Percentiles rank a stretch among this genome's conserved stretches.
Conservation (phyloP, 2,797 vertebrate species). For the Ctenopoma kingsleyae region DNA sequence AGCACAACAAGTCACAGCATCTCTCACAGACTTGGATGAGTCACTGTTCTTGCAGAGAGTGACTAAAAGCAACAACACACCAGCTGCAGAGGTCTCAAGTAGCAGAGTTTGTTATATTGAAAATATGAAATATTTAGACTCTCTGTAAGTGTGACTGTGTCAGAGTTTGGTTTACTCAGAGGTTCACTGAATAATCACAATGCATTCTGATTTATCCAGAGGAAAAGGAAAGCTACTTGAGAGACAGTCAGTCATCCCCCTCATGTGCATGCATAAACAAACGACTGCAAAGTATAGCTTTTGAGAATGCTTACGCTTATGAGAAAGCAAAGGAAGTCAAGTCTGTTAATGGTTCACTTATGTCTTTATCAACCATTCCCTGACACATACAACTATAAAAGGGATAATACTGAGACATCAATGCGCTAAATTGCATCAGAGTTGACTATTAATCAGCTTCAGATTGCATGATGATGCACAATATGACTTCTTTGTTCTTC, state of each 20-base stretch:
- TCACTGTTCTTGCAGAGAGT: conserved; percentile 48
- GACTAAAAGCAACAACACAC: conserved; percentile 35
- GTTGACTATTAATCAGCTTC: neutral
- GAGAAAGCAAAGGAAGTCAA: conserved; percentile 1
- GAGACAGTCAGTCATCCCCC: neutral
- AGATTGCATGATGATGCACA: neutral
- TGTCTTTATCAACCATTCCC: neutral
- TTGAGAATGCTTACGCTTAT: neutral
- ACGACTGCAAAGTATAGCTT: conserved; percentile 1
- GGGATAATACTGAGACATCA: conserved; percentile 3
- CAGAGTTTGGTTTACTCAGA: conserved; percentile 19
- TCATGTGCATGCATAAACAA: neutral
- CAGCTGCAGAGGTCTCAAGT: conserved; percentile 18
- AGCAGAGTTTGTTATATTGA: conserved; percentile 49
- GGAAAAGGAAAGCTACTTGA: conserved; percentile 9
- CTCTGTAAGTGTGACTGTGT: conserved; percentile 25
- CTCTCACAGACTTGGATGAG: conserved; percentile 42
- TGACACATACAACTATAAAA: neutral
- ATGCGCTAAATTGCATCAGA: conserved; percentile 9
- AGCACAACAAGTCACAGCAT: conserved; percentile 24
- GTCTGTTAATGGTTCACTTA: conserved; percentile 24
- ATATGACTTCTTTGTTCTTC: neutral
- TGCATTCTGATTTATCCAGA: conserved; percentile 7
- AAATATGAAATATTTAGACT: conserved; percentile 57
- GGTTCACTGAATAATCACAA: conserved; percentile 8